Conservation (phyloP, 2,888 invertebrate genomes). For the Perdita meconis region DNA sequence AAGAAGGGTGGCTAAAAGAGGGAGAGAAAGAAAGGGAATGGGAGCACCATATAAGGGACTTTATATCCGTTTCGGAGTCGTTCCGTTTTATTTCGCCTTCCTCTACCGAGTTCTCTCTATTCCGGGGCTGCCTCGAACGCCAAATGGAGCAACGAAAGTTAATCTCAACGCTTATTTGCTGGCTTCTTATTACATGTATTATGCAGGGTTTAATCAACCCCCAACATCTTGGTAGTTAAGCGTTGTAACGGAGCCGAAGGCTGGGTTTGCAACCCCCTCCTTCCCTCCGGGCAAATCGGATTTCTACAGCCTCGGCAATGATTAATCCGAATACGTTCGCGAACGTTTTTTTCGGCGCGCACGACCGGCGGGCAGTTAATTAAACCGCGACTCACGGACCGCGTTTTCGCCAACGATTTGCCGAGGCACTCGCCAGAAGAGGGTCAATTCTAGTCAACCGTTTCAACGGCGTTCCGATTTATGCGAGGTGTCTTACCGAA, state of each 20-base stretch:
- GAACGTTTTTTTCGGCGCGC: conserved; percentile 36
- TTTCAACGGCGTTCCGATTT: conserved; percentile 12
- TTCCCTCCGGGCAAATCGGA: conserved; percentile 19
- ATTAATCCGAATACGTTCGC: conserved; percentile 53
- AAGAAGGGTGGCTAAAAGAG: background rate
- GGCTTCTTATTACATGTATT: conserved; percentile 48
- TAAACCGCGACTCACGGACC: conserved; percentile 73
- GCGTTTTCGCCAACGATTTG: conserved; percentile 67
- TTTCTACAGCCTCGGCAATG: conserved; percentile 39
- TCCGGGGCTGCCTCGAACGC: background rate
- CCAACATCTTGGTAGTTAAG: background rate
- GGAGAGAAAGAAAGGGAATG: conserved; percentile 18
- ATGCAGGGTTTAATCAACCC: background rate
- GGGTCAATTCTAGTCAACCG: conserved; percentile 17
- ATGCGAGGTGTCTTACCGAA: background rate
- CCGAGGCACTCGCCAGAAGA: conserved; percentile 54
- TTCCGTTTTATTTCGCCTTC: conserved; percentile 66
- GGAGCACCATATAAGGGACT: conserved; percentile 42
- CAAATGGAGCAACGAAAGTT: conserved; percentile 67
- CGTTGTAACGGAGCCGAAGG: background rate
- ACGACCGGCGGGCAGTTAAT: conserved; percentile 60
- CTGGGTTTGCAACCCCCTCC: conserved; percentile 6
- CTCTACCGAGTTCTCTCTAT: conserved; percentile 21
- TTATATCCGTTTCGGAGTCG: conserved; percentile 57
- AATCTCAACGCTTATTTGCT: conserved; percentile 74